These are phyloP conservation scores for Xenopus petersii DNA, from an alignment of 2,797 vertebrate species.

Conservation along the genomic window DNA sequence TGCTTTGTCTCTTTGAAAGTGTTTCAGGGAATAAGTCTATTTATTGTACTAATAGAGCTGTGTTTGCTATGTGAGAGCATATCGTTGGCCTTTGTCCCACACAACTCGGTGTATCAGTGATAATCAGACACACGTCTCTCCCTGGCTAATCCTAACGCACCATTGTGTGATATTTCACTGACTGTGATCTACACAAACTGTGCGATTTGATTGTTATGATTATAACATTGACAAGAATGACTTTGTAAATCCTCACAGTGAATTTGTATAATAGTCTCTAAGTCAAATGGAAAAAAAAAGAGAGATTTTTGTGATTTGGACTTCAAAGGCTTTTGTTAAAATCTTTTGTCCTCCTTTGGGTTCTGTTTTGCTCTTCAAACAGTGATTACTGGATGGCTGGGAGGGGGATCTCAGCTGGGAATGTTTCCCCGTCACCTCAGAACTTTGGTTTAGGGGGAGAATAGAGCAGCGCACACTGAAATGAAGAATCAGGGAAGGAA, in stretches of 20 bases:
- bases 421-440: background rate
- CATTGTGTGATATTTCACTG: conserved; percentile 17
- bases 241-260: conserved; percentile 12
- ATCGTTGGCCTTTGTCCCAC: too few relatives aligned
- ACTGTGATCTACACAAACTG: conserved; percentile 27
- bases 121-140: conserved; percentile 16
- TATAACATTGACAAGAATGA: conserved; percentile 2
- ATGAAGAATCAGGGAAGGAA: too few relatives aligned
- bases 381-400: background rate
- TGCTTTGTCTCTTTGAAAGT: too few relatives aligned
- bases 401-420: background rate
- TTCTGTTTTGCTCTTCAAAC: conserved; percentile 7
- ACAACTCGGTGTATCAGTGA: conserved; percentile 3
- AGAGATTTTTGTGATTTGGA: background rate
- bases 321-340: conserved; percentile 1
- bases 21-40: too few relatives aligned
- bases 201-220: conserved; percentile 26
- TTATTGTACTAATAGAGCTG: background rate
- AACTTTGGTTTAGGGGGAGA: background rate
- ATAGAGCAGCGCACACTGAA: too few relatives aligned
- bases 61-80: background rate
- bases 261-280: conserved; percentile 3
- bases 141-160: conserved; percentile 10
- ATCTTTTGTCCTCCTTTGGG: background rate
- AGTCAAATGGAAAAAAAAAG: background rate